phyloP scores from a whole-genome alignment of 2,113 vertebrate genomes.

The Tretioscincus oriximinensis region DNA sequence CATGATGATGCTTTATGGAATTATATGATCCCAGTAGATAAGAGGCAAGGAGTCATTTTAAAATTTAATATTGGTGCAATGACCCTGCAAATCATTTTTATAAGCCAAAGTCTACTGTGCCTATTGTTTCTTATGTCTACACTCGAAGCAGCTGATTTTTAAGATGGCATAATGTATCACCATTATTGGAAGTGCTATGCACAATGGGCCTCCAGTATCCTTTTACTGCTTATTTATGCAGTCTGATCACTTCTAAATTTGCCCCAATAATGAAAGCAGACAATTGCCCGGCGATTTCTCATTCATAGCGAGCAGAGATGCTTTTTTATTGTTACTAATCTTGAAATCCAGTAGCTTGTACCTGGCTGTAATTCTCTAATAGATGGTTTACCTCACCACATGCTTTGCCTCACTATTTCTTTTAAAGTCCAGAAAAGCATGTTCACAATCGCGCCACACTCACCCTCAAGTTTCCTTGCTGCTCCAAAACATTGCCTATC shows the following conservation, averaged over 20 bases:
- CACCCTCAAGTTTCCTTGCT: too few relatives aligned
- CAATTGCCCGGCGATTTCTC: neutral
- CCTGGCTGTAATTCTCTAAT: neutral
- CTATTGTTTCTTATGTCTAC: neutral
- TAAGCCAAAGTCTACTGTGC: neutral
- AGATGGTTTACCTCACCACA: too few relatives aligned
- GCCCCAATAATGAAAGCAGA: neutral
- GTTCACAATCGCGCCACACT: too few relatives aligned
- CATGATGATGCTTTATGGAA: neutral
- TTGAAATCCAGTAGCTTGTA: neutral
- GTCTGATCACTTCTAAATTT: neutral
- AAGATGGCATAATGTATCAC: neutral
- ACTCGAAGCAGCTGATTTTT: neutral
- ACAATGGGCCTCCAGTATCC: neutral
- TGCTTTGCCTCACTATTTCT: too few relatives aligned
- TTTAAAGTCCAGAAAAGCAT: too few relatives aligned
- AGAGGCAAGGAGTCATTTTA: neutral
- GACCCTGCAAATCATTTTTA: neutral
- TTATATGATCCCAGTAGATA: fast-evolving
- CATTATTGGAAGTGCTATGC: neutral
- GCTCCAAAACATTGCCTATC: too few relatives aligned
- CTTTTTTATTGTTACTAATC: neutral
- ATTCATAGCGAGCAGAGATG: neutral
- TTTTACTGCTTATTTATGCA: neutral
- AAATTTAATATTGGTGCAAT: neutral